phyloP scores from a whole-genome alignment of 2,797 vertebrate genomes.

The Xenops minutus region DNA sequence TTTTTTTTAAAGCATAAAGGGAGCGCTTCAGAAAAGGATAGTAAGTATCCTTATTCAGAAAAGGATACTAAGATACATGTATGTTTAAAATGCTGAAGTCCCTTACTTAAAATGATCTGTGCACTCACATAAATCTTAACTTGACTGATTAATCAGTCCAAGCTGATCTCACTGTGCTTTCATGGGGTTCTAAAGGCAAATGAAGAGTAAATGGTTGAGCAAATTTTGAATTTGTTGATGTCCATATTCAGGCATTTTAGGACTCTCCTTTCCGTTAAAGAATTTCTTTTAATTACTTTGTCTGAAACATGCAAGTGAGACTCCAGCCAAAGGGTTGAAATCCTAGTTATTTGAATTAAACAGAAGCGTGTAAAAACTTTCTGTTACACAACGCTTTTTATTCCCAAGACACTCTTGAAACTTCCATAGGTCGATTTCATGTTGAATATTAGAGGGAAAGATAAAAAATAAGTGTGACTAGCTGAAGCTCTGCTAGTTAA shows the following conservation, averaged over 20 bases:
- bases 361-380: neutral
- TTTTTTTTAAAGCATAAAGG: neutral
- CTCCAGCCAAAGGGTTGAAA: neutral
- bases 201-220: neutral
- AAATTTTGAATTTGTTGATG: neutral
- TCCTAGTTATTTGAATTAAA: neutral
- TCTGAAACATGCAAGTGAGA: neutral
- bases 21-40: neutral
- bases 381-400: neutral
- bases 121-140: neutral
- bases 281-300: neutral
- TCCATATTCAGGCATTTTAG: neutral
- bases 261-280: neutral
- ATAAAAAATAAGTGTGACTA: neutral
- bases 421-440: neutral
- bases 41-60: neutral
- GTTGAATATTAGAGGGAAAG: neutral
- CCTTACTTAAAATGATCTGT: neutral
- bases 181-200: neutral
- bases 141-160: neutral
- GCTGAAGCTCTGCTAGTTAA: neutral
- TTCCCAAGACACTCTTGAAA: neutral
- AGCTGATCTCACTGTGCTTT: neutral
- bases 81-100: neutral
- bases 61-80: neutral